Evolutionary conservation across 2,113 vertebrate species (phyloP), one percentile per base, ranked within the genome.

Genomic region (Ivindomyrus marchei): DNA sequence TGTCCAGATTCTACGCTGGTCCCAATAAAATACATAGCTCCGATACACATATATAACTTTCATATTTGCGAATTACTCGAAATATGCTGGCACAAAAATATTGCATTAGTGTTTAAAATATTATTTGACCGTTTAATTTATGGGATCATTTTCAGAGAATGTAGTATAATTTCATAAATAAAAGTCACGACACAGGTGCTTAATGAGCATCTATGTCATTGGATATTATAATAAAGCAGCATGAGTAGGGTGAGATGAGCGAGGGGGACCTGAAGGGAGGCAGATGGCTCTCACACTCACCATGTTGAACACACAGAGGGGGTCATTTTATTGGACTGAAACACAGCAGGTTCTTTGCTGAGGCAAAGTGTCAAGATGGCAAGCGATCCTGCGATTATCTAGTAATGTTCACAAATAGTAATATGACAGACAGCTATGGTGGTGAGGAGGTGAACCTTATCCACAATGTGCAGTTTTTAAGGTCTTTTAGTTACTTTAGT

Each of bases 271-370:
- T 50, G 45, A n/a, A 13, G 45, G 5, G 9, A 27, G 84, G 47
- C 84, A 86, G 84, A 86, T 86, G 84, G 84, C 47, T 49, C 84
- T 47, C 24, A 27, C 21, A n/a, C 19, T 13, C 24, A 31, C 84
- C 84, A 86, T 86, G 45, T 31, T 86, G 84, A 47, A 86, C 45
- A n/a, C 47, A 86, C 84, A 86, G 46, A 27, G 83, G 42, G 46
- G 42, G 84, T 27, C 45, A 7, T 27, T 85, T 86, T 50, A 15
- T 50, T 86, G 84, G 84, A 50, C 84, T 85, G 84, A 24, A 86
- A 50, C 45, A 24, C 24, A 86, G 47, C 84, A 86, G 84, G 45
- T 24, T 86, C 84, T 47, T 86, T 19, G n/a, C 45, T 50, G 45
- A 86, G 46, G 83, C 83, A 85, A 31, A 45, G 42, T 85, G 83